Evolutionary conservation across 2,113 vertebrate genomes (phyloP).

Genomic region (Panthera tigris): DNA sequence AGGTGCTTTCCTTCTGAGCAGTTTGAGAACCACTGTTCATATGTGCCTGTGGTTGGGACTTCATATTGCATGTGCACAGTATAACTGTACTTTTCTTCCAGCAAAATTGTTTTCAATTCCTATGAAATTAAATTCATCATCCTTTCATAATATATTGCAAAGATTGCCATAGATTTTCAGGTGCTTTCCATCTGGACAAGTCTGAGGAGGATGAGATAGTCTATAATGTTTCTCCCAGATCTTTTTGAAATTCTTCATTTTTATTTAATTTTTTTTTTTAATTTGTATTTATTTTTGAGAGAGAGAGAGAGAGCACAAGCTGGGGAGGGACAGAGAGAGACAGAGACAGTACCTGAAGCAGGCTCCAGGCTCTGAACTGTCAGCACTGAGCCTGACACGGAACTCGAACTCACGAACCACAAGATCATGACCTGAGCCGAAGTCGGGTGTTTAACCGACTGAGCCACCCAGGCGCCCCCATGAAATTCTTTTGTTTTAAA

Average conservation of each 20-base stretch:
- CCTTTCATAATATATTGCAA: constrained; percentile 35
- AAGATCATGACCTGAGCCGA: too few relatives aligned
- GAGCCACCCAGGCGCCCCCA: too few relatives aligned
- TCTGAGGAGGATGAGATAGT: background rate
- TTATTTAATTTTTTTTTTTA: too few relatives aligned
- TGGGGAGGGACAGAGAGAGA: too few relatives aligned
- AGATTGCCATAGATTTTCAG: constrained; percentile 20
- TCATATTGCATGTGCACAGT: background rate
- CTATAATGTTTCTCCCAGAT: background rate
- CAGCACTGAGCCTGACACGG: too few relatives aligned
- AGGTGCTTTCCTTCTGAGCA: constrained; percentile 48
- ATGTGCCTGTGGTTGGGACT: constrained; percentile 30
- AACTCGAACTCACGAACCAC: too few relatives aligned
- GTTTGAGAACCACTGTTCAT: constrained; percentile 33
- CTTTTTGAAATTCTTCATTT: constrained; percentile 25
- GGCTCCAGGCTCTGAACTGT: too few relatives aligned
- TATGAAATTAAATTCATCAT: constrained; percentile 51
- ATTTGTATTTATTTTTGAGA: too few relatives aligned
- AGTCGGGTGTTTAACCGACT: too few relatives aligned
- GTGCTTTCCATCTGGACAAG: constrained; percentile 58
- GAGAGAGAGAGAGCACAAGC: too few relatives aligned
- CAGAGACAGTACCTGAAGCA: too few relatives aligned
- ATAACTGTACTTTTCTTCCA: constrained; percentile 41
- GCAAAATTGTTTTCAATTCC: constrained; percentile 46
- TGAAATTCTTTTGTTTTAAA: background rate